Base-by-base conservation (phyloP, 1,140 invertebrate genomes). In the Nasonia giraulti region DNA sequence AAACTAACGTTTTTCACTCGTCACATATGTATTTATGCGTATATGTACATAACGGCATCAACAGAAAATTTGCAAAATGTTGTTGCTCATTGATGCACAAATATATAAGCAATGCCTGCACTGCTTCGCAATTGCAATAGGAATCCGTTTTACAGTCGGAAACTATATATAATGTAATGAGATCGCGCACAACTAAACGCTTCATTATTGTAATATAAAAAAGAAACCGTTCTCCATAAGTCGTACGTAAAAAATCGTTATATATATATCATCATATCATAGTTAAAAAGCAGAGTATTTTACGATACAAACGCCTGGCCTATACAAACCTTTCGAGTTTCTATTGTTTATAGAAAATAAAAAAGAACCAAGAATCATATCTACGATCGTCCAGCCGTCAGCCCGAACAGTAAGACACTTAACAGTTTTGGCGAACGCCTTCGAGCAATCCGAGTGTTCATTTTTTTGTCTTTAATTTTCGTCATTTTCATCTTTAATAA, bases 401-500 rank as follows among this genome's bases (percentile, higher is more conserved):
- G 88, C 87, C 88, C 87, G 91, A 92, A 93, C 91, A 91, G 91
- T 93, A 93, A 93, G 92, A 93, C 92, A 93, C 92, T 91, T 91
- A 92, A 92, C 89, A 92, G 90, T 92, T 92, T 86, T 89, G 88
- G 87, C 87, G 87, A 88, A 86, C 87, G 86, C 87, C 83, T 82
- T 74, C 82, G 84, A 88, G 87, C 85, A 87, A 87, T 87, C 89
- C 89, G 80, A 27, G 27, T 62, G 55, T 79, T 84, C 27, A 87
- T 68, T 84, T 85, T 37, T 37, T 27, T 27, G 27, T 27, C 27
- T 27, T 27, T 84, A 31, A 62, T 84, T 55, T 27, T 17, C 2
- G n/a, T 75, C 14, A 23, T 68, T 55, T 69, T 69, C 69, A 85
- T 78, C 27, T 27, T 27, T 27, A 27, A 27, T 37, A 47, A 40